Base-by-base conservation (phyloP, 2,113 vertebrate species). In the Eptesicus fuscus region DNA sequence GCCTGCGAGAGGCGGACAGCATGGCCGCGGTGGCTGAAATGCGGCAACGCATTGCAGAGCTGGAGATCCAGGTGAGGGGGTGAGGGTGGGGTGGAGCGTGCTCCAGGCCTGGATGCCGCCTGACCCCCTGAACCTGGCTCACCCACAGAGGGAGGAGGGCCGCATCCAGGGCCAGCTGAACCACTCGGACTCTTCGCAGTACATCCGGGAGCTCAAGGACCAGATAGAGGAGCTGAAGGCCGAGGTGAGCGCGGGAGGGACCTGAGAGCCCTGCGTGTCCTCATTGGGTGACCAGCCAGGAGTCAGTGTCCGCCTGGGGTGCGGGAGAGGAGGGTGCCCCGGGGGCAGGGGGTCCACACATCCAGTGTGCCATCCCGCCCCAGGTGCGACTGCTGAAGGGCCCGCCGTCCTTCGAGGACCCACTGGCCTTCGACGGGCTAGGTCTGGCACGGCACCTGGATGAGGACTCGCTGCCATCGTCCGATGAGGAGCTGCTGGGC, bases 1-100 rank as follows among this genome's bases (percentile, higher is more conserved):
- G 99, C 17, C 98, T 99, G 95, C 98, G 99, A 85, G 99, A 99
- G 97, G 99, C 99, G 1, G 99, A 99, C 98, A 99, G 99, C 95
- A 99, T 99, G 99, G 99, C 99, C 0, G 98, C 98, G 1, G 98
- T 99, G 97, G 99, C 99, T 14, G 99, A 99, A 96, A 99, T 99
- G 98, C 98, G 99, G 76, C 99, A 99, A 98, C 98, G 98, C 95
- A 98, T 99, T 0, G 99, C 99, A 0, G 99, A 99, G 65, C 98
- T 99, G n/a, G 99, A 99, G 98, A 99, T 99, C 96, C 99, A 99
- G 99, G 99, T 99, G 90, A 96, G 95, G 4, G 4, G 4, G 32
- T 32, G 4, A 56, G 49, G 82, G 23, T 1, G 7, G 9, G 59
- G 61, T 0, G 51, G n/a, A 6, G 18, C 17, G 2, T 67, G 28